Conservation (phyloP, 2,113 vertebrate species). For the Oncorhynchus keta region DNA sequence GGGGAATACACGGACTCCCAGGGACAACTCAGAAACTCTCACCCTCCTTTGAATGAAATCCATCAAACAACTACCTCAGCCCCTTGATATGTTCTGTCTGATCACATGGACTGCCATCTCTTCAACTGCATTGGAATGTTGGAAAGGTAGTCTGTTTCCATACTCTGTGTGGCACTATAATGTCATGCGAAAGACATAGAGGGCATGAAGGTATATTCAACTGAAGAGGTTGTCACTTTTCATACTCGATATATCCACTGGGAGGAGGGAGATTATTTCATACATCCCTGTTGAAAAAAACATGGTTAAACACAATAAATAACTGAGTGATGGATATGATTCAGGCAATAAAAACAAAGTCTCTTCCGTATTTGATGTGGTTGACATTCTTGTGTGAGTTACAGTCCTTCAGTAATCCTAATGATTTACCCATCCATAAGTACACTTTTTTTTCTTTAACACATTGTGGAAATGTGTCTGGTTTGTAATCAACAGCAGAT, state of each 20-base stretch:
- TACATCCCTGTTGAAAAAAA: not conserved
- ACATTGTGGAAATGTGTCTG: conserved; percentile 78
- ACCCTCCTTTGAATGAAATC: conserved; percentile 71
- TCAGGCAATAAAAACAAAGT: not conserved
- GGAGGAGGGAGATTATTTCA: not conserved
- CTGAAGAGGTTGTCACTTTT: not conserved
- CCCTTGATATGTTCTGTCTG: conserved; percentile 67
- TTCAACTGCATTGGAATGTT: not conserved
- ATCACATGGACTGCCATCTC: conserved; percentile 42
- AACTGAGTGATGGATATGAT: not conserved
- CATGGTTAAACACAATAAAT: not conserved
- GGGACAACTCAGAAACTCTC: conserved; percentile 80
- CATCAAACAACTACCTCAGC: conserved; percentile 76
- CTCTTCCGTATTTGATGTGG: conserved; percentile 1
- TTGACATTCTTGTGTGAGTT: not conserved
- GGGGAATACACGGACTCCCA: conserved; percentile 82
- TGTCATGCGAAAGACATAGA: conserved; percentile 4
- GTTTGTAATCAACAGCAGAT: conserved; percentile 81
- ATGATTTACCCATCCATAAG: not conserved
- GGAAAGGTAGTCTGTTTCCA: conserved; percentile 15
- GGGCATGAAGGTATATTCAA: not conserved
- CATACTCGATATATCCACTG: not conserved
- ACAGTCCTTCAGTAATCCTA: not conserved
- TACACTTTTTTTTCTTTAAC: conserved; percentile 51
- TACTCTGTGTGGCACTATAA: conserved; percentile 13